Base-by-base conservation (phyloP, 2,888 invertebrate genomes). In the Platycheirus albimanus region DNA sequence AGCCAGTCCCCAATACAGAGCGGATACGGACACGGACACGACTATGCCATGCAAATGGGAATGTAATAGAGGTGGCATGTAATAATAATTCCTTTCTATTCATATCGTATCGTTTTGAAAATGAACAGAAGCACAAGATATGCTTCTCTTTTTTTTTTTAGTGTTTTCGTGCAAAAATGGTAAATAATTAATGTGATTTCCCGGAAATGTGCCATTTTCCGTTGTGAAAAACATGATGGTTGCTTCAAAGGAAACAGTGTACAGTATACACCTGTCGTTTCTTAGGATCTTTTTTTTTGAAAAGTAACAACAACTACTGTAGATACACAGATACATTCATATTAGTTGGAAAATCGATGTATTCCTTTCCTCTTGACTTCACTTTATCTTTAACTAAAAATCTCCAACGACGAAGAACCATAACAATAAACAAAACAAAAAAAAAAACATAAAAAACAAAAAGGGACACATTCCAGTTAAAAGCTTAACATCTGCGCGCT, bases 401-500 rank as follows among this genome's bases (percentile, higher is more conserved):
- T 63, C 66, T 71, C 41, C 13, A 6, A 3, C 24, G n/a, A 24
- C 5, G 5, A 45, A 61, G 33, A 63, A 83, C 78, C 63, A 72
- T 72, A 78, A 83, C 38, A 78, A 78, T 83, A 83, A 83, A 83
- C 78, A 83, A 83, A 74, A 49, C 33, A 83, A 33, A 78, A 74
- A 74, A 49, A 41, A 83, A 33, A 78, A 74, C 38, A 64, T 72
- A 74, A 67, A 83, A 83, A 83, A 81, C 81, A 81, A 80, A 58
- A 75, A 51, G 71, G 56, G n/a, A n/a, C n/a, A 83, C 78, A 78
- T 78, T 78, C 78, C 78, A 70, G 77, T 64, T 56, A 51, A 83
- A 83, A 83, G 78, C 78, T 78, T 64, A 74, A 78, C 78, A 49
- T 38, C 83, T 83, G 83, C 83, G 47, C 58, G 63, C 77, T 43